Evolutionary conservation across 2,113 vertebrate genomes (phyloP).

Genomic region (Neopipo cinnamomea): DNA sequence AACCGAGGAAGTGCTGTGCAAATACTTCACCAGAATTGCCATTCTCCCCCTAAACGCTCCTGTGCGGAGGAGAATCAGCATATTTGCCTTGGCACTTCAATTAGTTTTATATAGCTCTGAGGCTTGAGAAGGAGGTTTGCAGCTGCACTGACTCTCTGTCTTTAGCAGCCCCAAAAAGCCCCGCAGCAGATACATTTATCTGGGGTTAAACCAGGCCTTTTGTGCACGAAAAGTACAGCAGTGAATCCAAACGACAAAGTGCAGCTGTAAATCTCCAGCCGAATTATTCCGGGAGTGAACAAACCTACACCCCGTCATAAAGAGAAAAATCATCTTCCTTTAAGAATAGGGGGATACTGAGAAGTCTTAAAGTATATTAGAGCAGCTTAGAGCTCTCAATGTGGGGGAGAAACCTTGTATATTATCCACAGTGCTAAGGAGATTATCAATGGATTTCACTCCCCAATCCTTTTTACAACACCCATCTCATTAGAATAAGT

Average conservation of each 20-base stretch:
- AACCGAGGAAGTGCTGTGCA: background rate
- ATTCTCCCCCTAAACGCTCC: background rate
- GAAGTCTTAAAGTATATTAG: slow-evolving; percentile 33
- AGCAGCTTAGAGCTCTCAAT: slow-evolving; percentile 58
- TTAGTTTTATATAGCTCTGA: background rate
- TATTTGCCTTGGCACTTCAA: background rate
- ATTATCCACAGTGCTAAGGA: slow-evolving; percentile 56
- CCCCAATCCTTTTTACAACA: slow-evolving; percentile 37
- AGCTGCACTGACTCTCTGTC: background rate
- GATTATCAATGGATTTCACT: slow-evolving; percentile 68
- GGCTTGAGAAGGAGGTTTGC: background rate
- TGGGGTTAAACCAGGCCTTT: slow-evolving; percentile 5
- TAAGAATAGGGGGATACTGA: slow-evolving; percentile 7
- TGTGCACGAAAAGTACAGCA: background rate
- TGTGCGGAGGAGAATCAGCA: background rate
- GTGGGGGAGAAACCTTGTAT: slow-evolving; percentile 62
- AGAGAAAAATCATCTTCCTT: slow-evolving; percentile 42
- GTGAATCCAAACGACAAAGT: background rate
- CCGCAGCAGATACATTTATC: background rate
- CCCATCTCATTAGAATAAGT: slow-evolving; percentile 58
- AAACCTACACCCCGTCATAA: background rate
- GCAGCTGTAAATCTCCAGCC: background rate
- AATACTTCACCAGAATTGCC: background rate
- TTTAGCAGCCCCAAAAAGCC: background rate
- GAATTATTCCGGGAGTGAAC: background rate